Evolutionary conservation across 1,140 invertebrate species (phyloP), one percentile per base, ranked within the genome.

Genomic region (Bursaphelenchus mucronatus): DNA sequence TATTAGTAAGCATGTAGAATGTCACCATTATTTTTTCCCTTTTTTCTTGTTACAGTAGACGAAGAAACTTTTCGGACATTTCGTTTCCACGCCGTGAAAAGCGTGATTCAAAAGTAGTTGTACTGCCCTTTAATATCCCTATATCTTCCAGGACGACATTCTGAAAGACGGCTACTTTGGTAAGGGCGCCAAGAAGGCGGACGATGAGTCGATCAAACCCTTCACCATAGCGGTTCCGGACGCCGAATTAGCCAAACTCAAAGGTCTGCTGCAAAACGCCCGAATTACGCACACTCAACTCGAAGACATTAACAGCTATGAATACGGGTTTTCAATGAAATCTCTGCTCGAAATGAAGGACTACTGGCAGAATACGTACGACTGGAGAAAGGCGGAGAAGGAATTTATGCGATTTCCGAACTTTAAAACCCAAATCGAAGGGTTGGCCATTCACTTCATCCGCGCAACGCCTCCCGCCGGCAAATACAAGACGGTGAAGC

Each of bases 401-500:
- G 9, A 21, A 5, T 56, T 69, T 40, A 69, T 69, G 19, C 0
- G 17, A 43, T 67, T 70, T 39, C 85, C 88, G 0, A 66, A 69
- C 8, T 69, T 44, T 30, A 62, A n/a, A 8, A 69, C 67, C n/a
- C 46, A 69, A 50, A 70, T 69, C 39, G 67, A 69, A 43, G 67
- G 67, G 45, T 44, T 69, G 13, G 58, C 51, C 5, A 57, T 76
- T 17, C 76, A 78, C 58, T 78, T 74, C 54, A 39, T 79, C 7
- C 76, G 63, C 41, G 66, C 61, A n/a, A 63, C 71, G 57, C 76
- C 76, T 15, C 69, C 70, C 11, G 54, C 61, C 11, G 63, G 66
- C 9, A 30, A 19, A 11, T 68, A 68, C 17, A 65, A 46, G 9
- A n/a, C 44, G 9, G 63, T 68, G 13, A 53, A 68, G 30, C 66